A percentile compares a stretch with the other conserved stretches of the same genome.
These are phyloP conservation scores for Sciurus carolinensis DNA, from an alignment of 2,797 vertebrate species.

Conservation along the genomic window DNA sequence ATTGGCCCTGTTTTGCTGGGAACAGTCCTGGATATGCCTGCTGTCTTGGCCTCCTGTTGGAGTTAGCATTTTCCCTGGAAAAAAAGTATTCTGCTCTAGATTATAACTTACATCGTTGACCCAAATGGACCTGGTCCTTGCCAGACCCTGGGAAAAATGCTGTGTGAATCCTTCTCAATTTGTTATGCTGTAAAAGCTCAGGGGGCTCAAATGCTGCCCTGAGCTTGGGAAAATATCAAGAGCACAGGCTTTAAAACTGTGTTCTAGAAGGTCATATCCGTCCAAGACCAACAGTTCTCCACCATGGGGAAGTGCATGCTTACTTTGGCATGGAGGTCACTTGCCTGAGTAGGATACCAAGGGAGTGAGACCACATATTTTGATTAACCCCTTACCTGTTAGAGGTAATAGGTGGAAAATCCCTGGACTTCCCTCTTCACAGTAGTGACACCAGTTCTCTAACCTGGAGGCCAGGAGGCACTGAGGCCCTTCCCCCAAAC, in stretches of 20 bases:
- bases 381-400: neutral
- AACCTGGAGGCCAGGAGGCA: neutral
- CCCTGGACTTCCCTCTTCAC: neutral
- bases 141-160: neutral
- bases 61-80: neutral
- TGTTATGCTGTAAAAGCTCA: neutral
- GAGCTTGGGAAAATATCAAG: neutral
- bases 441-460: neutral
- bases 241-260: neutral
- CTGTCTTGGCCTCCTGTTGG: neutral
- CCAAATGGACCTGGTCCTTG: neutral
- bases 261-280: neutral
- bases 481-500: neutral
- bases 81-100: neutral
- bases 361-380: neutral
- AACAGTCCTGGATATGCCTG: neutral
- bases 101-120: neutral
- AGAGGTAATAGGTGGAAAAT: neutral
- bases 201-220: neutral
- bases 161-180: neutral
- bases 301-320: neutral
- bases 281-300: neutral
- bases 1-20: neutral
- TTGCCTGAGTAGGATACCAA: neutral
- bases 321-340: neutral